Conservation (phyloP, 2,888 invertebrate species). For the Drosophila flavopinicola region DNA sequence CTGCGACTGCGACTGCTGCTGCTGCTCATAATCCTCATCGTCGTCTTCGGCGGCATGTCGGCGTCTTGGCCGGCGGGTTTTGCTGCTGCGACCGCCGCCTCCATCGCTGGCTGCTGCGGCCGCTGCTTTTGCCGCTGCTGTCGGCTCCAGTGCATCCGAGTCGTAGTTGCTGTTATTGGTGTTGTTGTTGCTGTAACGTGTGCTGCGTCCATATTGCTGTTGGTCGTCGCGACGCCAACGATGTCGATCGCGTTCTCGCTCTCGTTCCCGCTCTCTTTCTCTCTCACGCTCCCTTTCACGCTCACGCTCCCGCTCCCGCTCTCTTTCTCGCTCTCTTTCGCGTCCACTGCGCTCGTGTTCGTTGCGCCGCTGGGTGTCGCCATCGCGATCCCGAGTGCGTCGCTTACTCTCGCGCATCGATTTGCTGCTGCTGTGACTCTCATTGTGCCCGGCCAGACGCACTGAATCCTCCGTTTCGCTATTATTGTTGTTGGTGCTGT, state of each 20-base stretch:
- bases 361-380: constrained; percentile 22
- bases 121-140: constrained; percentile 2
- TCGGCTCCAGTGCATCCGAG: constrained; percentile 46
- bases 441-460: constrained; percentile 44
- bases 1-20: constrained; percentile 29
- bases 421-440: constrained; percentile 47
- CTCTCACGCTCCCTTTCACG: constrained; percentile 17
- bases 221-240: constrained; percentile 60
- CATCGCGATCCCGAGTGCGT: constrained; percentile 55
- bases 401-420: constrained; percentile 53
- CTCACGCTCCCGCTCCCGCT: constrained; percentile 42
- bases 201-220: constrained; percentile 47
- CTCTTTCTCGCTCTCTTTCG: constrained; percentile 39
- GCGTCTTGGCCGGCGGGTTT: constrained; percentile 51
- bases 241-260: constrained; percentile 55
- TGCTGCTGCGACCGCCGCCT: constrained; percentile 58
- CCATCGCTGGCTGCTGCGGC: constrained; percentile 34
- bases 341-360: constrained; percentile 27
- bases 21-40: constrained; percentile 57
- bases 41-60: constrained; percentile 51
- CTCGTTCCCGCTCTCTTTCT: constrained; percentile 32
- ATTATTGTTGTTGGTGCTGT: constrained; percentile 86
- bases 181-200: constrained; percentile 56
- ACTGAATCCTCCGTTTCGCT: constrained; percentile 87
- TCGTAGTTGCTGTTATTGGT: constrained; percentile 62